These are phyloP conservation scores for Elaphurus davidianus DNA, from an alignment of 2,113 vertebrate genomes.

Conservation along the genomic window DNA sequence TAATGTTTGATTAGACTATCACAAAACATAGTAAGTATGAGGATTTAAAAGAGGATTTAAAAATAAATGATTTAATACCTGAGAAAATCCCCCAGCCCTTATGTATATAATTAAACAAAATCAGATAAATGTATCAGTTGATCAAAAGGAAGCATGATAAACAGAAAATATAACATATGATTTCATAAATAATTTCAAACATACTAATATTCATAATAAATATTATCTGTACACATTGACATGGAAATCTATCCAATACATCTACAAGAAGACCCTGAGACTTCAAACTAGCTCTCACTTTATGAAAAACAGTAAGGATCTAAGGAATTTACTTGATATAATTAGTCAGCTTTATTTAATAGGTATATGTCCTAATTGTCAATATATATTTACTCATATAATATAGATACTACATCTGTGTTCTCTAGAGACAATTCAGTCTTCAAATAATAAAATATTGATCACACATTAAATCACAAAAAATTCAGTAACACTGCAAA, in stretches of 20 bases:
- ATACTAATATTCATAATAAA: not conserved
- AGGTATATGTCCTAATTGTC: not conserved
- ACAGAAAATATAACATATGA: not conserved
- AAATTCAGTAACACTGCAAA: not conserved
- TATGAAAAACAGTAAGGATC: not conserved
- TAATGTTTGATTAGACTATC: not conserved
- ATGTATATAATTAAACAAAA: not conserved
- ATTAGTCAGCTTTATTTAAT: not conserved
- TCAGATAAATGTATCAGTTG: not conserved
- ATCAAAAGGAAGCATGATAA: not conserved
- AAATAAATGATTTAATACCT: not conserved
- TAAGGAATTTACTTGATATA: not conserved
- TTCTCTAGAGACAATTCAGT: not conserved
- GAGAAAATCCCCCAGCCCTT: not conserved
- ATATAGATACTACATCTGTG: not conserved
- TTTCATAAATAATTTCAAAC: not conserved
- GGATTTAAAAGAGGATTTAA: not conserved
- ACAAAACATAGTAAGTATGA: not conserved
- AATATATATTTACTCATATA: not conserved
- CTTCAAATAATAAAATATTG: constrained; percentile 29
- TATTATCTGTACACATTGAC: not conserved
- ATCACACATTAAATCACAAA: not conserved
- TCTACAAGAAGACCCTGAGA: not conserved
- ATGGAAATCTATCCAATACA: not conserved
- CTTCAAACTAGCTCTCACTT: not conserved